A percentile compares a stretch with the other conserved stretches of the same genome.
These are phyloP conservation scores for Cheilosia soror DNA, from an alignment of 2,888 invertebrate species.

Conservation along the genomic window DNA sequence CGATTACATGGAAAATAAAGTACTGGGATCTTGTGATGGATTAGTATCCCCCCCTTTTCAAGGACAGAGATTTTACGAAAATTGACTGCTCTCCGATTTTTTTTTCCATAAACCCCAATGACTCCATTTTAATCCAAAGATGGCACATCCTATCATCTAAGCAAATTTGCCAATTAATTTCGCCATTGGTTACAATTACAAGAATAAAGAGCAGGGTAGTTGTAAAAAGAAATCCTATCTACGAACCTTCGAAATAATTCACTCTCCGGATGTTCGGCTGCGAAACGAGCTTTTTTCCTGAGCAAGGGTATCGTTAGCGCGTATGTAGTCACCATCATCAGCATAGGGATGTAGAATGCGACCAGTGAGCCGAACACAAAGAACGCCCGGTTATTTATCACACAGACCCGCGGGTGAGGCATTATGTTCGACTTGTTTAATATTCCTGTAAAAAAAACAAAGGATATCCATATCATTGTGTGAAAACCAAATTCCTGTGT, in stretches of 20 bases:
- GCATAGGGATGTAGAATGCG: slow-evolving; percentile 97
- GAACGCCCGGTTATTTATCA: slow-evolving; percentile 93
- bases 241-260: slow-evolving; percentile 85
- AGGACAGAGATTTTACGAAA: slow-evolving; percentile 14
- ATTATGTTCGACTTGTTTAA: slow-evolving; percentile 91
- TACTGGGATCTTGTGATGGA: neutral
- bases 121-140: neutral
- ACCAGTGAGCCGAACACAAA: slow-evolving; percentile 96
- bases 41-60: neutral
- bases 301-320: slow-evolving; percentile 94
- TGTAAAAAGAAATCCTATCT: neutral
- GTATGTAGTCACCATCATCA: slow-evolving; percentile 97
- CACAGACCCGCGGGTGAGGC: slow-evolving; percentile 90
- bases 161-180: slow-evolving; percentile 17
- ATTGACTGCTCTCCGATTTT: neutral
- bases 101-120: neutral
- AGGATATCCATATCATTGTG: slow-evolving; percentile 11
- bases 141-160: neutral
- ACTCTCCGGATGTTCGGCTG: slow-evolving; percentile 87
- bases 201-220: too few species aligned
- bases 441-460: slow-evolving; percentile 85
- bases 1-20: slow-evolving; percentile 2
- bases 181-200: neutral
- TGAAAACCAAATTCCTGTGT: neutral
- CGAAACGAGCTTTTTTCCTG: slow-evolving; percentile 90